Conservation (phyloP, 2,113 vertebrate species). For the Sitta europaea region DNA sequence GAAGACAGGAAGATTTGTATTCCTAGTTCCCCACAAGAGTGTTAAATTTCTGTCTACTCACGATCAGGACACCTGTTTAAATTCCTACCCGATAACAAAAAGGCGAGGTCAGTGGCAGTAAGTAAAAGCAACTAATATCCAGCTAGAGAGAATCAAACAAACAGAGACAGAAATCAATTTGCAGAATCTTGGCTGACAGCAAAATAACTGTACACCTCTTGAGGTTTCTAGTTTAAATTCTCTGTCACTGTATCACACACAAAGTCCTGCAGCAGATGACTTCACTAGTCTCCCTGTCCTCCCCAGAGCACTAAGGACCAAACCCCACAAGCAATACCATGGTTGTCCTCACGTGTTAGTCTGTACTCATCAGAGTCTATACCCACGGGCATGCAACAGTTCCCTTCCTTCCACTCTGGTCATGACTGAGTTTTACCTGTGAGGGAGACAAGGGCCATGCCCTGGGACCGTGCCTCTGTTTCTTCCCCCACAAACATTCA, state of each 20-base stretch:
- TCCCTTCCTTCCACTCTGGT: not conserved
- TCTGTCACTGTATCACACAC: not conserved
- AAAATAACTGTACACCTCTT: not conserved
- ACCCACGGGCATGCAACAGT: not conserved
- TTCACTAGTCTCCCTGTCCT: not conserved
- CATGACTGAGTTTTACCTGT: not conserved
- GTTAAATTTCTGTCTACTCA: not conserved
- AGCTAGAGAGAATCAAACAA: not conserved
- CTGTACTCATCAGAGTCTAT: not conserved
- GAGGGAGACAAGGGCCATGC: not conserved
- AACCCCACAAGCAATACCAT: not conserved
- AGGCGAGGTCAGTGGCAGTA: not conserved
- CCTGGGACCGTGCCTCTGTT: not conserved
- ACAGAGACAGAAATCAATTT: not conserved
- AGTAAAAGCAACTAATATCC: not conserved
- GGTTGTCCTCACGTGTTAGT: not conserved
- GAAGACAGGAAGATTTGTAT: not conserved
- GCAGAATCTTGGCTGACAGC: not conserved
- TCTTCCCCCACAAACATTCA: not conserved
- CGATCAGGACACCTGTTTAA: not conserved
- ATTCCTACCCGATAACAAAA: not conserved
- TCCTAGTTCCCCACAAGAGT: not conserved
- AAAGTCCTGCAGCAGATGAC: not conserved
- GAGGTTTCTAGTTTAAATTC: not conserved
- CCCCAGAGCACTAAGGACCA: not conserved